These are phyloP conservation scores for Ochropacha duplaris DNA, from an alignment of 2,888 invertebrate species.

Conservation along the genomic window DNA sequence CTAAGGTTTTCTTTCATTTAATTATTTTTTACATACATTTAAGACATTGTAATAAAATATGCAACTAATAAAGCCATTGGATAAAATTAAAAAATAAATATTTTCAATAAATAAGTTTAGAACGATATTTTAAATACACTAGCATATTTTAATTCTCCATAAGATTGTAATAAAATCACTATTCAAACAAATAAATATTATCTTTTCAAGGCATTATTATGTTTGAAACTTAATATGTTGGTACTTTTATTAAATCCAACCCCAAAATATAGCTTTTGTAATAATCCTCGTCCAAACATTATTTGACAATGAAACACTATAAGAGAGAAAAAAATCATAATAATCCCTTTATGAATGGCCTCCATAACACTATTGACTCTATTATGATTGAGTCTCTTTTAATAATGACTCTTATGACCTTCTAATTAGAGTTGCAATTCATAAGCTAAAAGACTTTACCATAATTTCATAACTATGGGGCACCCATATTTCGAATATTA, in stretches of 20 bases:
- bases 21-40: too few species aligned
- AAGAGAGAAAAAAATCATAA: conserved; percentile 61
- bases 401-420: conserved; percentile 22
- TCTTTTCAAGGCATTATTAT: conserved; percentile 3
- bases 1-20: too few species aligned
- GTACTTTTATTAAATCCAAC: conserved; percentile 61
- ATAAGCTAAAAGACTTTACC: conserved; percentile 38
- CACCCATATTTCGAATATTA: conserved; percentile 68
- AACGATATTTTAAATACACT: too few species aligned
- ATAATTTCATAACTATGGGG: conserved; percentile 79
- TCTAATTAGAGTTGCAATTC: conserved; percentile 21
- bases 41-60: too few species aligned
- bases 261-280: conserved; percentile 45
- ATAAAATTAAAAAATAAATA: too few species aligned
- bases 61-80: too few species aligned
- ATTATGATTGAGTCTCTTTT: conserved; percentile 10
- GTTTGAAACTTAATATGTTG: conserved; percentile 45
- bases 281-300: conserved; percentile 54
- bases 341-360: conserved; percentile 65
- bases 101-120: too few species aligned
- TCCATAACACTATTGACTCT: conserved; percentile 47
- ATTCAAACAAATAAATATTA: background rate
- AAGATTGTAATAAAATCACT: background rate
- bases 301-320: conserved; percentile 64
- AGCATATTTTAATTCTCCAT: background rate